Conservation (phyloP, 2,888 invertebrate genomes). For the Baccha elongata region DNA sequence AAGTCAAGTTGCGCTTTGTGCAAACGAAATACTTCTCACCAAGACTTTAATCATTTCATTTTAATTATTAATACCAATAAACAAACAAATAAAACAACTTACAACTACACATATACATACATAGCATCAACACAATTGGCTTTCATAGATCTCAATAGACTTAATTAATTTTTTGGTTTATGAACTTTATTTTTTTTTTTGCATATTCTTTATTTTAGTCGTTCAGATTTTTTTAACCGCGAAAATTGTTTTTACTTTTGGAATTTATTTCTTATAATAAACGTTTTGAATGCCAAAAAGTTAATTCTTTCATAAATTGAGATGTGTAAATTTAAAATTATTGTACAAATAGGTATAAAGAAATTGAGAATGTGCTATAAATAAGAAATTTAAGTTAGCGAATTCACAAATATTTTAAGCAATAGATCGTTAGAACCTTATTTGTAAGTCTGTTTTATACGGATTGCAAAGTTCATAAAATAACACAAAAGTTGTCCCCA, state of each 20-base stretch:
- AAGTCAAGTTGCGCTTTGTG: slow-evolving; percentile 24
- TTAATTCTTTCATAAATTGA: slow-evolving; percentile 8
- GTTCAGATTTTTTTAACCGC: not conserved
- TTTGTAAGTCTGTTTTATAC: slow-evolving; percentile 6
- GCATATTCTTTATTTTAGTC: slow-evolving; percentile 53
- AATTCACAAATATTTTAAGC: slow-evolving; percentile 63
- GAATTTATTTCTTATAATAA: not conserved
- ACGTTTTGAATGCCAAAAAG: not conserved
- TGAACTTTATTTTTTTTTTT: slow-evolving; percentile 31
- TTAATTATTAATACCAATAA: slow-evolving; percentile 22
- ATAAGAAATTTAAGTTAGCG: slow-evolving; percentile 47
- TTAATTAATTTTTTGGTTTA: slow-evolving; percentile 23
- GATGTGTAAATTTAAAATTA: slow-evolving; percentile 40
- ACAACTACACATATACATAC: slow-evolving; percentile 22
- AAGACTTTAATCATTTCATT: slow-evolving; percentile 41
- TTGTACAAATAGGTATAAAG: slow-evolving; percentile 49
- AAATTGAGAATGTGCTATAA: slow-evolving; percentile 57
- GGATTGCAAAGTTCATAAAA: not conserved
- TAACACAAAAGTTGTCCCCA: not conserved
- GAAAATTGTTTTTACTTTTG: slow-evolving; percentile 7
- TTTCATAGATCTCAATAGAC: slow-evolving; percentile 72
- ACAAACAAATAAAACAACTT: not conserved
- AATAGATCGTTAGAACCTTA: slow-evolving; percentile 34
- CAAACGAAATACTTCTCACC: slow-evolving; percentile 10
- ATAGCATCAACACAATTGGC: slow-evolving; percentile 66